Base-by-base conservation (phyloP, 2,888 invertebrate genomes). In the Polydrusus tereticollis region DNA sequence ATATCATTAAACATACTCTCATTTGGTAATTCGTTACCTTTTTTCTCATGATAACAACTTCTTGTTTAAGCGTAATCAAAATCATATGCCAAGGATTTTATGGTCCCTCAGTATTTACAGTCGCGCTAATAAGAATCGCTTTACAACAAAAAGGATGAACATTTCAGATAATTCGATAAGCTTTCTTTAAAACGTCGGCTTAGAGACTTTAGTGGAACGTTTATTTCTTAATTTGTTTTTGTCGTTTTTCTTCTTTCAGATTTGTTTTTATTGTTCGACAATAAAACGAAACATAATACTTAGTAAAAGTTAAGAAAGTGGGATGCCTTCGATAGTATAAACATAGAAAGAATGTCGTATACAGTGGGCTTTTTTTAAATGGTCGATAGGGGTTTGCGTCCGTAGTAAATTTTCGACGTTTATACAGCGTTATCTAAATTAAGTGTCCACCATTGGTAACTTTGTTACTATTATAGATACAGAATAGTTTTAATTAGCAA, bases 191-290 rank as follows among this genome's bases (percentile, higher is more conserved):
- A 59, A 45, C 36, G 60, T 50, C 60, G 16, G 36, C 68, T 60
- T 50, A 60, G 21, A n/a, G 52, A 16, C 21, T 68, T 59, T 50
- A 59, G 59, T 68, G n/a, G 12, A 21, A 29, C 33, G 20, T 59
- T 50, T 68, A 50, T 36, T 33, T 45, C 47, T 38, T 68, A 59
- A 60, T 68, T 52, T 68, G 29, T 57, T 55, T 58, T 66, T 12
- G 14, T 20, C 26, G 10, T 14, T 55, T 36, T 55, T 16, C 26
- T 33, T 41, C 14, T 14, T n/a, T 47, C 12, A 21, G 10, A 4
- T 10, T 20, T 23, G n/a, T 47, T 0, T 23, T 47, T 47, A 47
- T 47, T 2, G 16, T 12, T 45, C 1, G 45, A 10, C 20, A 45
- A 45, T 20, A 45, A 45, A 45, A 20, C 20, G 8, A 43, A 18